Evolutionary conservation across 1,140 invertebrate genomes (phyloP).

Genomic region (Eurosta solidaginis): DNA sequence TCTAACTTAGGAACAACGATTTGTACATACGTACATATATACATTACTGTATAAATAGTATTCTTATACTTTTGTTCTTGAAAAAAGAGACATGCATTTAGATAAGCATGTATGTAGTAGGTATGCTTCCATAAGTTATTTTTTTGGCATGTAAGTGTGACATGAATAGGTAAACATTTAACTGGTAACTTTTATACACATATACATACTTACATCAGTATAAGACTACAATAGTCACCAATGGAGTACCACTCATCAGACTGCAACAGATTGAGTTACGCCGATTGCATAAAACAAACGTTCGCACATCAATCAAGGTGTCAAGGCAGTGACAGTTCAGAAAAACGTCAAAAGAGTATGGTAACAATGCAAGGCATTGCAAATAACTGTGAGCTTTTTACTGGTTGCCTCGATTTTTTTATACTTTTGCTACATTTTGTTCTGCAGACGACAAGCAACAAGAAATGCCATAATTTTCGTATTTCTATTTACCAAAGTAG

Average conservation of each 20-base stretch:
- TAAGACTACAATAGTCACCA: not conserved
- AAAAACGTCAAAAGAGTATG: not conserved
- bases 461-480: not conserved
- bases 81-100: not conserved
- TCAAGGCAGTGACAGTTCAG: not conserved
- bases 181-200: not conserved
- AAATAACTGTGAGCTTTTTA: not conserved
- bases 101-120: not conserved
- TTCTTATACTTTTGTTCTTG: too few relatives aligned
- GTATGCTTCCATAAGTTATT: not conserved
- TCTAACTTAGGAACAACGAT: too few relatives aligned
- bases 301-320: conserved; percentile 18
- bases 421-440: not conserved
- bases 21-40: too few relatives aligned
- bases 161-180: not conserved
- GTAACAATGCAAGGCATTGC: not conserved
- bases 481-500: too few relatives aligned
- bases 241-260: not conserved
- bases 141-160: not conserved
- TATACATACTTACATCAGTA: not conserved
- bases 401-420: not conserved
- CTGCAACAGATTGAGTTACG: conserved; percentile 10
- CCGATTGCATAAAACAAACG: conserved; percentile 27
- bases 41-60: too few relatives aligned
- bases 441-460: not conserved